Evolutionary conservation across 1,140 invertebrate genomes (phyloP), one percentile per base, ranked within the genome.

Genomic region (Bicyclus anynana): DNA sequence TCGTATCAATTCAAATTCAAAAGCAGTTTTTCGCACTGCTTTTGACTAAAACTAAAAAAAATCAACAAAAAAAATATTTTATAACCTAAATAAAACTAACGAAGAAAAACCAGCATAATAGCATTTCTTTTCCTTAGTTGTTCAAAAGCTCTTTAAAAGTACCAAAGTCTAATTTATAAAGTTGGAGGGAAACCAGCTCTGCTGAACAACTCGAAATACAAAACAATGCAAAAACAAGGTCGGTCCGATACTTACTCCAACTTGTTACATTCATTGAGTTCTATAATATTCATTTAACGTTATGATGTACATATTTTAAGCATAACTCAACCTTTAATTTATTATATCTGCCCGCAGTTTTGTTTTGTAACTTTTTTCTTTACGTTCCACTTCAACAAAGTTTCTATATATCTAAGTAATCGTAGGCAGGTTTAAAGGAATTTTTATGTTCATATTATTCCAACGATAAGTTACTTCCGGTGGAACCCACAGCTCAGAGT

Each of bases 151-250:
- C 57, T 59, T 48, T 21, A 50, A 53, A 59, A 59, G 57, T 59
- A 59, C 57, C 57, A 48, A 59, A 59, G 57, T 59, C 56, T 53
- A 59, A 59, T 59, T 59, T 59, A 59, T 59, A 59, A 59, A 59
- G 49, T 59, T 59, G 49, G 38, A 27, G 49, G 44, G 50, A 44
- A 59, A 59, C 49, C 50, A 59, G 40, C 49, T 38, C 48, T 49
- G 23, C 17, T 37, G 48, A 44, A 46, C 49, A 47, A 52, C 48
- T 59, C 52, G 27, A 23, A 59, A 29, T 42, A 52, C 27, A 50
- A 52, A 59, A 59, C 38, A 59, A 52, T 59, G 38, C 26, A 26
- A 46, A 47, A 59, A 59, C 49, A 47, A 47, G 38, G 33, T 13
- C 27, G 27, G 52, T 56, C 18, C 27, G 27, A 59, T 56, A 52